Base-by-base conservation (phyloP, 2,113 vertebrate genomes). In the Orientallactaga bullata region DNA sequence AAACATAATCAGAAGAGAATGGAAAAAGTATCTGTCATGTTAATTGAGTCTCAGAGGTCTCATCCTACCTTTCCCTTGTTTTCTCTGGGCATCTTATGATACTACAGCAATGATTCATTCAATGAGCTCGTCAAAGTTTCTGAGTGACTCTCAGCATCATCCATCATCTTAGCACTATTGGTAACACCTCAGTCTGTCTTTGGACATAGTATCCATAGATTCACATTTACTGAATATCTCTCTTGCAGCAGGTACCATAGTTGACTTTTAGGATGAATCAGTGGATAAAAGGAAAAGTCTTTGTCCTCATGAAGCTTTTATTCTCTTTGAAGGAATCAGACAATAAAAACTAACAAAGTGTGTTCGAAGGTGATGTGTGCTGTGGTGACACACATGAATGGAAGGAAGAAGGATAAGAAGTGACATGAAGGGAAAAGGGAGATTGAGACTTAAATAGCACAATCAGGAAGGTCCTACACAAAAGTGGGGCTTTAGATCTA, bases 11-110 rank as follows among this genome's bases (percentile, higher is more conserved):
- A 82, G 78, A 86, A 94, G 81, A 74, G 47, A 85, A 83, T 51
- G 4, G 65, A 93, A 35, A 95, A 35, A 95, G 66, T 72, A 95
- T 91, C 63, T 7, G 0, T 96, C 89, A 95, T 69, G 78, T 72
- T 94, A 96, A 95, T 20, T 89, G 89, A 95, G 39, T 68, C 94
- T 93, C 89, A 51, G 28, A 80, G 87, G 87, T 87, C 87, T 89
- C 82, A 65, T 92, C 63, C 66, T 63, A 84, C 80, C 80, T 95
- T 58, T 55, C 37, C 32, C 30, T 73, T 73, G 68, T 95, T 84
- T 81, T 84, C 32, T 77, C 74, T 83, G 24, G 69, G 78, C n/a
- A 80, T 61, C 35, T 91, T 60, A 58, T 28, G 32, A 39, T 92
- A 74, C 81, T 72, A 74, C 1, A 66, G 78, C 39, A 63, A 35